Evolutionary conservation across 2,797 vertebrate species (phyloP).

Genomic region (Rhyacichthys aspro): DNA sequence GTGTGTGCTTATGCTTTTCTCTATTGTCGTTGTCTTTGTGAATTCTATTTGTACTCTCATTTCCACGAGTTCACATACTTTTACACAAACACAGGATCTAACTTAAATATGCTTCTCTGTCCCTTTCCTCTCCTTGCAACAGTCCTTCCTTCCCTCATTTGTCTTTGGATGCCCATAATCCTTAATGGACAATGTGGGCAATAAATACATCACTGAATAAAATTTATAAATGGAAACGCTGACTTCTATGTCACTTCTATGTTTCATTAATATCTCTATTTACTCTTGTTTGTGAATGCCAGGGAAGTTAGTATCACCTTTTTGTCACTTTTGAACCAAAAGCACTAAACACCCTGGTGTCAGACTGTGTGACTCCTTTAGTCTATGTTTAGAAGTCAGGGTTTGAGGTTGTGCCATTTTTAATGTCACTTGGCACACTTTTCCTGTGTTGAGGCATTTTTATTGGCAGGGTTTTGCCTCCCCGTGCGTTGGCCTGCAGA

Average conservation of each 20-base stretch:
- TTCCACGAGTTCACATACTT: conserved; percentile 38
- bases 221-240: too few relatives aligned
- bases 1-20: conserved; percentile 20
- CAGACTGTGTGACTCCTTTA: conserved; percentile 39
- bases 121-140: conserved; percentile 45
- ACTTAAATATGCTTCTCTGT: conserved; percentile 43
- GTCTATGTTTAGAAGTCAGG: conserved; percentile 47
- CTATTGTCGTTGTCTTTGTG: conserved; percentile 48
- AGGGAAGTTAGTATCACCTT: not conserved
- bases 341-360: conserved; percentile 48
- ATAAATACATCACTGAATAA: conserved; percentile 1
- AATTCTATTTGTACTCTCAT: conserved; percentile 55
- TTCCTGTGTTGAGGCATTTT: conserved; percentile 55
- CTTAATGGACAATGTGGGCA: conserved; percentile 18
- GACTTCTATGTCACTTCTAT: too few relatives aligned
- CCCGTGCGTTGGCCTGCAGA: conserved; percentile 37
- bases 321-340: conserved; percentile 26
- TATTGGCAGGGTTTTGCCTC: conserved; percentile 43
- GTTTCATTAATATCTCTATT: too few relatives aligned
- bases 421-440: conserved; percentile 56
- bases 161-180: conserved; percentile 18
- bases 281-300: too few relatives aligned
- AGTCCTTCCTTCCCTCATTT: conserved; percentile 59
- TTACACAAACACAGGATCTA: conserved; percentile 46
- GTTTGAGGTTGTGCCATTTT: conserved; percentile 56